A percentile compares a stretch with the other conserved stretches of the same genome.
Evolutionary conservation across 1,140 invertebrate genomes (phyloP).

Genomic region (Drosophila erecta): DNA sequence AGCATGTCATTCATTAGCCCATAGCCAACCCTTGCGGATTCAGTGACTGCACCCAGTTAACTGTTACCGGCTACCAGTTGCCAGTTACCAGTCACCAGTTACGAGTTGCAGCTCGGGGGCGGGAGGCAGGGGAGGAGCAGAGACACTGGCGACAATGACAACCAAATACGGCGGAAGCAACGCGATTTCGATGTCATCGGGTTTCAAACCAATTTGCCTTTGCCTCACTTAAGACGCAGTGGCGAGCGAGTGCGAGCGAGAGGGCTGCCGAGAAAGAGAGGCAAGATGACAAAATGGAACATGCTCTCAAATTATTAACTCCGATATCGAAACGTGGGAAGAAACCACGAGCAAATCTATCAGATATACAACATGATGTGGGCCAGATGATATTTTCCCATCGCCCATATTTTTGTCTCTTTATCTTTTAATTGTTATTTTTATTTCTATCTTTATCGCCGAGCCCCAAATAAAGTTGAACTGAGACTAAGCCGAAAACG

Average conservation of each 20-base stretch:
- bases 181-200: slow-evolving; percentile 56
- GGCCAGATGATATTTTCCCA: no score
- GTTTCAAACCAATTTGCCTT: slow-evolving; percentile 69
- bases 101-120: slow-evolving; percentile 14
- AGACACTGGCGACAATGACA: slow-evolving; percentile 26
- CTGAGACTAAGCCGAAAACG: no score
- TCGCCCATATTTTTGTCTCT: no score
- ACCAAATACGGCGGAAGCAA: slow-evolving; percentile 49
- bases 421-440: no score
- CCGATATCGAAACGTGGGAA: slow-evolving; percentile 8
- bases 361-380: no score
- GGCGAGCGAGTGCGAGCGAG: slow-evolving; percentile 5
- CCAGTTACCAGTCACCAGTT: no score
- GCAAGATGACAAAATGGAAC: background rate
- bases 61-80: slow-evolving; percentile 4
- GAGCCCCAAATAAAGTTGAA: no score
- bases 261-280: background rate
- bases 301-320: background rate
- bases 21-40: background rate
- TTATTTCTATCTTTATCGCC: no score
- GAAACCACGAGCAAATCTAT: background rate
- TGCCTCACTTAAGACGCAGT: slow-evolving; percentile 18
- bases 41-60: slow-evolving; percentile 45
- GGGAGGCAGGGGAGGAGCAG: background rate
- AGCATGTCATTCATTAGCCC: slow-evolving; percentile 66